Evolutionary conservation across 2,797 vertebrate genomes (phyloP).

Genomic region (Betta splendens): DNA sequence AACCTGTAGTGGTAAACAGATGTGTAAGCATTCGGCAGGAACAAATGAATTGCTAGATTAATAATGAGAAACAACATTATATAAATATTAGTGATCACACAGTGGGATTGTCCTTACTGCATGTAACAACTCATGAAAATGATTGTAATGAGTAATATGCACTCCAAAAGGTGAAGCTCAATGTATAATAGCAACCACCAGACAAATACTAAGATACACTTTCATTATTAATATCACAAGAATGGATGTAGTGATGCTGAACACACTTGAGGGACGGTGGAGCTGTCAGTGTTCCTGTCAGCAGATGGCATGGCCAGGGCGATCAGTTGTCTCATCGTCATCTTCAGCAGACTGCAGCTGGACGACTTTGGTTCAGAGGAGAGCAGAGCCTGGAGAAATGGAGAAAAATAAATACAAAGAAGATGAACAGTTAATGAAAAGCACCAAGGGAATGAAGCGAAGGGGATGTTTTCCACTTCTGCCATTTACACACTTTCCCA

Average conservation of each 20-base stretch:
- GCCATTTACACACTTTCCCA: no score
- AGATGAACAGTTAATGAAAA: neutral
- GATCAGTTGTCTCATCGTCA: conserved; percentile 90
- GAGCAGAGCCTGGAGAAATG: conserved; percentile 84
- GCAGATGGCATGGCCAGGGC: conserved; percentile 81
- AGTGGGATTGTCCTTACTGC: no score
- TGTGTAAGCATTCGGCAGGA: neutral
- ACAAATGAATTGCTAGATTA: no score
- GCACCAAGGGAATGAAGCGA: no score
- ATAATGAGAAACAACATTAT: no score
- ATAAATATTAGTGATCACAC: neutral
- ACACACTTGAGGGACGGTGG: conserved; percentile 89
- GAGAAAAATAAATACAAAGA: neutral
- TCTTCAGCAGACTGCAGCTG: conserved; percentile 89
- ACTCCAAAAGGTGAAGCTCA: no score
- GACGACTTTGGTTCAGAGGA: conserved; percentile 93
- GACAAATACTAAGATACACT: neutral
- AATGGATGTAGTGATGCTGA: neutral
- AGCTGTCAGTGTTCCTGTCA: conserved; percentile 67
- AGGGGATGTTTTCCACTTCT: no score
- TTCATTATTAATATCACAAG: neutral
- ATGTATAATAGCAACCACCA: neutral
- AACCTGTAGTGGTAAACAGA: conserved; percentile 77
- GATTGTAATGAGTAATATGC: no score
- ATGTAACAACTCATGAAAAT: no score